A percentile compares a stretch with the other conserved stretches of the same genome.
Conservation (phyloP, 2,888 invertebrate species). For the Bellardia bayeri region DNA sequence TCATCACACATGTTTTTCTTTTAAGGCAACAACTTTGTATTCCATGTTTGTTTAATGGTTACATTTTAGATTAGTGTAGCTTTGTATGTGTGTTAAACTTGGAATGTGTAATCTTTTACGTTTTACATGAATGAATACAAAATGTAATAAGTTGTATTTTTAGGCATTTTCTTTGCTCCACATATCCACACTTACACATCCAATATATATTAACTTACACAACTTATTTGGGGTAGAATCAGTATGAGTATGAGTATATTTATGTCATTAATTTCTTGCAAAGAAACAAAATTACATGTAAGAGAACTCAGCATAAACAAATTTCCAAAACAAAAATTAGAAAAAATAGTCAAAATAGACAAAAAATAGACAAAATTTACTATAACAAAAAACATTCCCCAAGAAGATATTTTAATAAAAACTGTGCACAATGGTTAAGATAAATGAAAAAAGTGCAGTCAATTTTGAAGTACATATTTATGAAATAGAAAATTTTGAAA, state of each 20-base stretch:
- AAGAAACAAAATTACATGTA: slow-evolving; percentile 24
- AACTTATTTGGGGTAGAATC: neutral
- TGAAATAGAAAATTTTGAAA: too few species aligned
- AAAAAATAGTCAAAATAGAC: neutral
- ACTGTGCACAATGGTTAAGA: neutral
- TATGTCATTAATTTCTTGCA: slow-evolving; percentile 48
- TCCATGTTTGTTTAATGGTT: neutral
- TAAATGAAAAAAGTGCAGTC: neutral
- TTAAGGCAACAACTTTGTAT: neutral
- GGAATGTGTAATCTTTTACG: slow-evolving; percentile 39
- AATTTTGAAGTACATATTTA: too few species aligned
- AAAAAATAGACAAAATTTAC: neutral
- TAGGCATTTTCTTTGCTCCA: neutral
- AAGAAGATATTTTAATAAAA: neutral
- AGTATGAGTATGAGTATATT: slow-evolving; percentile 16
- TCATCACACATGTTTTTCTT: neutral
- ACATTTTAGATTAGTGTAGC: neutral
- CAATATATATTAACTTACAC: neutral
- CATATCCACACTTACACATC: neutral
- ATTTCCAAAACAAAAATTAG: neutral
- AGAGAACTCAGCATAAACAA: neutral
- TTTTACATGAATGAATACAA: slow-evolving; percentile 43
- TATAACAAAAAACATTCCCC: neutral
- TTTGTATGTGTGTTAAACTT: neutral
- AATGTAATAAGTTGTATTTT: slow-evolving; percentile 25